Conservation (phyloP, 2,113 vertebrate genomes). For the Ranitomeya variabilis region DNA sequence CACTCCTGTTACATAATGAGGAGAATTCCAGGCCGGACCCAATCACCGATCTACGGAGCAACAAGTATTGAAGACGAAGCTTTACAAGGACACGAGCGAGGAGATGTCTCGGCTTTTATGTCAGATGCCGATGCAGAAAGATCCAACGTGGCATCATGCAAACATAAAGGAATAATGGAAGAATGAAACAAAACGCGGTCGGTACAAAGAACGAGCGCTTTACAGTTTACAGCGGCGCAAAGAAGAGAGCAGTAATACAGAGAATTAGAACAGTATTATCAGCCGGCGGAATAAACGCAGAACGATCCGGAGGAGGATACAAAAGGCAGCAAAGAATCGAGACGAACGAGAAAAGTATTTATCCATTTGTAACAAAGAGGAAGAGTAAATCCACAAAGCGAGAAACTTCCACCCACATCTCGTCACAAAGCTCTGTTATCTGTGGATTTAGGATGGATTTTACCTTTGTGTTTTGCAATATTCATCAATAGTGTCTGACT, state of each 20-base stretch:
- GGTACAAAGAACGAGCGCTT: background rate
- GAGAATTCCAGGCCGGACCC: background rate
- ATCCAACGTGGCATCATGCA: background rate
- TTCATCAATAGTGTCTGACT: no score
- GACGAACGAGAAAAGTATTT: background rate
- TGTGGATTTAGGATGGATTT: no score
- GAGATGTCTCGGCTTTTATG: slow-evolving; percentile 25
- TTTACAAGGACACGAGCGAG: background rate
- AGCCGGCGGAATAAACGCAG: background rate
- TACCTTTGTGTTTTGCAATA: no score
- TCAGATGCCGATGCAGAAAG: background rate
- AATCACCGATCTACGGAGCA: background rate
- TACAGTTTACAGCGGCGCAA: background rate
- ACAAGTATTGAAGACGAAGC: background rate
- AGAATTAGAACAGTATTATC: background rate
- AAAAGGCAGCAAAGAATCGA: background rate
- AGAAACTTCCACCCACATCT: no score
- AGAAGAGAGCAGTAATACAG: background rate
- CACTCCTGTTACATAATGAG: slow-evolving; percentile 22
- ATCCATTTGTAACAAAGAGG: background rate
- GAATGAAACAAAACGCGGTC: slow-evolving; percentile 8
- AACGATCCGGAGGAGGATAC: background rate
- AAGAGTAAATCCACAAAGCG: no score
- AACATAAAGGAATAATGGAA: background rate
- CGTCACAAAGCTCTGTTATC: no score